phyloP scores from a whole-genome alignment of 1,140 invertebrate species.

The Capitella teleta region DNA sequence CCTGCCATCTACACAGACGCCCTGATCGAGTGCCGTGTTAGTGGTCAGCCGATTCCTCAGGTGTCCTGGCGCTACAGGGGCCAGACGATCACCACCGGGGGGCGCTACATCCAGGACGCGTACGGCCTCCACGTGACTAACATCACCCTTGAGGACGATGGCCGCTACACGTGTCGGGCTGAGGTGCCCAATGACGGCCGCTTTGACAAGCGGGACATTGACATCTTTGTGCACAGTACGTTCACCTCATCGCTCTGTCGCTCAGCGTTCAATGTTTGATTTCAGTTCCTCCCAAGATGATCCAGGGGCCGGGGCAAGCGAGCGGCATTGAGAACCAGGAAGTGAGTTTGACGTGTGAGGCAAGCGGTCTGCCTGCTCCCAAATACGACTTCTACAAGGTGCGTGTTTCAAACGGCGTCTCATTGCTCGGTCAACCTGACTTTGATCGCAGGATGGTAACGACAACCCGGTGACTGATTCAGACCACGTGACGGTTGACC shows the following conservation, averaged over 20 bases:
- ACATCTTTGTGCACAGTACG: constrained; percentile 55
- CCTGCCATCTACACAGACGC: constrained; percentile 11
- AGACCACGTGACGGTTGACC: constrained; percentile 8
- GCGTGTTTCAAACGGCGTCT: neutral
- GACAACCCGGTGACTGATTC: neutral
- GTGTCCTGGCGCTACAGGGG: constrained; percentile 13
- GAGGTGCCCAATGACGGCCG: constrained; percentile 68
- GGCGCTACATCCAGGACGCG: constrained; percentile 1
- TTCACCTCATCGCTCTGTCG: neutral
- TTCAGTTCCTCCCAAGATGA: constrained; percentile 59
- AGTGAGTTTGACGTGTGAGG: constrained; percentile 60
- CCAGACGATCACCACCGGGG: constrained; percentile 1
- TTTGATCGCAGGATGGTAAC: neutral
- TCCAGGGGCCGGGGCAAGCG: constrained; percentile 45
- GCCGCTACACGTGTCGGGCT: constrained; percentile 70
- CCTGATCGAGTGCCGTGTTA: constrained; percentile 10
- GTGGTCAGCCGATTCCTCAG: constrained; percentile 7
- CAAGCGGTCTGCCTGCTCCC: constrained; percentile 69
- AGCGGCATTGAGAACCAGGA: constrained; percentile 67
- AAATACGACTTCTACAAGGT: constrained; percentile 19
- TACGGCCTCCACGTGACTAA: constrained; percentile 11
- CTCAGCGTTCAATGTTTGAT: neutral
- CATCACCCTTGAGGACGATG: constrained; percentile 68
- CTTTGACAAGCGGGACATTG: constrained; percentile 59
- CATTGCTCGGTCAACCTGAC: too few species aligned